Evolutionary conservation across 1,140 invertebrate species (phyloP).

Genomic region (Drosophila funebris): DNA sequence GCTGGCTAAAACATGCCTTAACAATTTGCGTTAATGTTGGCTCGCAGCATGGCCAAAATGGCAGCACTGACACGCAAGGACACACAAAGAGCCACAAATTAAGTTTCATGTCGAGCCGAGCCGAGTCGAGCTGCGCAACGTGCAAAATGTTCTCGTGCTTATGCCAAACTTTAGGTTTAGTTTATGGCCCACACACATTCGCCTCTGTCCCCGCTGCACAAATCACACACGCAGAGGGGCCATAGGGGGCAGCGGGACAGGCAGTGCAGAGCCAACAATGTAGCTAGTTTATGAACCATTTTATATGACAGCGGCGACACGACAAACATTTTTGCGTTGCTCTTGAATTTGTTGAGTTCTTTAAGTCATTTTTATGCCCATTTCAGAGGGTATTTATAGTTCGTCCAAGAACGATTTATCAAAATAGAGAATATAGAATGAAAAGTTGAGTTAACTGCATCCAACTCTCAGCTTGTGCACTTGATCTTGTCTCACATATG

Average conservation of each 20-base stretch:
- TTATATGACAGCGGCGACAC: constrained; percentile 37
- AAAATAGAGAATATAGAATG: too few species aligned
- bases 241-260: neutral
- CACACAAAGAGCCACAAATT: constrained; percentile 51
- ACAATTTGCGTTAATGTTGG: constrained; percentile 2
- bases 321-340: constrained; percentile 61
- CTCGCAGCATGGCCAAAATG: constrained; percentile 11
- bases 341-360: constrained; percentile 31
- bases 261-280: constrained; percentile 46
- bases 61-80: constrained; percentile 37
- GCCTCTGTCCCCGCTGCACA: too few species aligned
- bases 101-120: constrained; percentile 43
- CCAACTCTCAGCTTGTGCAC: too few species aligned
- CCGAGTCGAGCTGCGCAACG: constrained; percentile 6
- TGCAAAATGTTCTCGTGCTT: constrained; percentile 37
- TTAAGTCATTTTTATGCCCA: neutral
- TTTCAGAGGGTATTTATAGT: too few species aligned
- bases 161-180: constrained; percentile 44
- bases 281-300: constrained; percentile 49
- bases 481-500: too few species aligned
- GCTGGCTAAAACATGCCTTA: neutral
- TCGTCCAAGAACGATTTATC: too few species aligned
- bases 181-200: constrained; percentile 33
- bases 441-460: too few species aligned
- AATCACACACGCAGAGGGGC: constrained; percentile 19